Base-by-base conservation (phyloP, 1,140 invertebrate genomes). In the Oedothorax gibbosus region DNA sequence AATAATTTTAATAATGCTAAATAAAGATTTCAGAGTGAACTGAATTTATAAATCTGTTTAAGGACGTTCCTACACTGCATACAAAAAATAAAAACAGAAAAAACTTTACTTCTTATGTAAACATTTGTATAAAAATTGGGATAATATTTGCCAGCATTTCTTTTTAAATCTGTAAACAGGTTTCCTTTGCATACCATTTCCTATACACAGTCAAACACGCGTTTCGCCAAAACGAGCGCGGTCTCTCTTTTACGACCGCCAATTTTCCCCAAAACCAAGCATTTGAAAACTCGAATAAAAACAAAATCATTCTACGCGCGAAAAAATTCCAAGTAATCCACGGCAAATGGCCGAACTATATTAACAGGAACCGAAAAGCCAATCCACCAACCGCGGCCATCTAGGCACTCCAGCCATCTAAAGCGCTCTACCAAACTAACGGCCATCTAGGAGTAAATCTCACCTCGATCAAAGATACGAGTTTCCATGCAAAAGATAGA, bases 211-310 rank as follows among this genome's bases (percentile, higher is more conserved):
- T 75, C 72, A 60, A 49, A 75, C 21, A 49, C 49, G 72, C 15
- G 14, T 21, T 15, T 21, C 14, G 9, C 15, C 54, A n/a, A 35
- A 60, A 75, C 14, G 56, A 10, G 72, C 15, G 18, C 15, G 60
- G n/a, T 14, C 51, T 75, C 60, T 75, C 56, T 60, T 75, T 75
- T 60, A 57, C 53, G 60, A 56, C 51, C 57, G 20, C 14, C 69
- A 71, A 71, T 71, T 53, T 18, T 9, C 50, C 11, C 10, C 35
- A 5, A 35, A 35, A 9, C 15, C 54, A n/a, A 18, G 50, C 15
- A 71, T 71, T 71, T 71, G 50, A 71, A 35, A 71, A 71, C 51
- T 71, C 69, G 69, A 12, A 71, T 71, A 18, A 54, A 69, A 71
- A 71, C 50, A 18, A 71, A 35, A 35, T 35, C 7, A 54, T 21